These are phyloP conservation scores for Vicugna pacos DNA, from an alignment of 2,113 vertebrate species.

Conservation along the genomic window DNA sequence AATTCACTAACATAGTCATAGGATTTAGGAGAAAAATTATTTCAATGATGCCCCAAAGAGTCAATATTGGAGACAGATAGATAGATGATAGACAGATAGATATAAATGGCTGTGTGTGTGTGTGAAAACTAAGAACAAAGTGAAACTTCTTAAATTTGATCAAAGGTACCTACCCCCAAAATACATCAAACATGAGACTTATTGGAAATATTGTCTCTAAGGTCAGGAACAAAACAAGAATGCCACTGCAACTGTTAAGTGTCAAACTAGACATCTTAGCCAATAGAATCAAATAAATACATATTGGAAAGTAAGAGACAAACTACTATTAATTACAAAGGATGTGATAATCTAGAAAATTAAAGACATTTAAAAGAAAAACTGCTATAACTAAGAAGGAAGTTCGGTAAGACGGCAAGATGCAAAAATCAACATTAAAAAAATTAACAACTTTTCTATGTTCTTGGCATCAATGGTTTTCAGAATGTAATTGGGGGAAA, in stretches of 20 bases:
- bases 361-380: conserved; percentile 23
- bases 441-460: neutral
- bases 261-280: neutral
- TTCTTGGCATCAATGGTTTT: neutral
- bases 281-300: neutral
- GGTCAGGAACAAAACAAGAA: neutral
- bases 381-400: neutral
- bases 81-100: no score
- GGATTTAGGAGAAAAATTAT: neutral
- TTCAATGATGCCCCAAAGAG: neutral
- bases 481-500: neutral
- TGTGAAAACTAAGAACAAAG: neutral
- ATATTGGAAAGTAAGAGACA: conserved; percentile 6
- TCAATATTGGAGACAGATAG: neutral
- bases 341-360: neutral
- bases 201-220: conserved; percentile 13
- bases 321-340: neutral
- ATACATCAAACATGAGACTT: neutral
- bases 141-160: neutral
- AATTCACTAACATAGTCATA: neutral
- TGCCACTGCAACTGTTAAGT: neutral
- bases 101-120: neutral
- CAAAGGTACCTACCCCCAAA: neutral
- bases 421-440: neutral
- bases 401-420: neutral